A percentile compares a stretch with the other conserved stretches of the same genome.
These are phyloP conservation scores for rabbit (Oryctolagus cuniculus) DNA, from an alignment of 2,113 vertebrate genomes.

Conservation along the genomic window DNA sequence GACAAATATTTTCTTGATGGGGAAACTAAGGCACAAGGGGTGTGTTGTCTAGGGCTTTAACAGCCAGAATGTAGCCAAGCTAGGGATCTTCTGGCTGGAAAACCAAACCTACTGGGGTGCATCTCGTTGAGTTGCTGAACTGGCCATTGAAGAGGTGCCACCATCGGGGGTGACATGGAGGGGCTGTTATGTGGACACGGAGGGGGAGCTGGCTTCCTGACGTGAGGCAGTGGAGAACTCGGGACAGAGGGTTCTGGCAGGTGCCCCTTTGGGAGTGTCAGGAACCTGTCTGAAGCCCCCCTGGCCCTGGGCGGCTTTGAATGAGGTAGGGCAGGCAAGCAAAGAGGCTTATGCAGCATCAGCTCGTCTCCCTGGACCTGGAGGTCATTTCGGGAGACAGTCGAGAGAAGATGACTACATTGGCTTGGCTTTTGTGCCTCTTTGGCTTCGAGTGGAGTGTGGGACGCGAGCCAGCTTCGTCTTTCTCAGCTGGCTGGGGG, in stretches of 20 bases:
- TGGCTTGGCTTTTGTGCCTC: conserved; percentile 48
- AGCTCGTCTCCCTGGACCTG: background rate
- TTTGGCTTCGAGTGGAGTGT: background rate
- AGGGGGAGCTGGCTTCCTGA: background rate
- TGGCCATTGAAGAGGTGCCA: background rate
- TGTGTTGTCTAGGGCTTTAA: background rate
- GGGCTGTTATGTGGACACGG: rapidly evolving
- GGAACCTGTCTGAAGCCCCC: background rate
- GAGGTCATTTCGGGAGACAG: conserved; percentile 68
- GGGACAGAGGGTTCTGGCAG: background rate
- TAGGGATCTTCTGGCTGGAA: background rate
- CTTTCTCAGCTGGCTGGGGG: conserved; percentile 42
- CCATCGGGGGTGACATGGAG: background rate
- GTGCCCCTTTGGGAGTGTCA: no score
- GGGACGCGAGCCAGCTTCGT: conserved; percentile 55
- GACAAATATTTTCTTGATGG: background rate
- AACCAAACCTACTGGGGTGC: background rate
- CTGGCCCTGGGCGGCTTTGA: background rate
- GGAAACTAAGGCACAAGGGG: background rate
- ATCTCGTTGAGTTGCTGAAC: background rate
- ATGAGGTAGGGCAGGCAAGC: background rate
- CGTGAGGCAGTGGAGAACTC: rapidly evolving
- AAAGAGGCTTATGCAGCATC: background rate
- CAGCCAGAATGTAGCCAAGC: background rate
- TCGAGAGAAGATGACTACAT: conserved; percentile 51